Conservation (phyloP, 2,797 vertebrate genomes). For the Pseudochromis fuscus region DNA sequence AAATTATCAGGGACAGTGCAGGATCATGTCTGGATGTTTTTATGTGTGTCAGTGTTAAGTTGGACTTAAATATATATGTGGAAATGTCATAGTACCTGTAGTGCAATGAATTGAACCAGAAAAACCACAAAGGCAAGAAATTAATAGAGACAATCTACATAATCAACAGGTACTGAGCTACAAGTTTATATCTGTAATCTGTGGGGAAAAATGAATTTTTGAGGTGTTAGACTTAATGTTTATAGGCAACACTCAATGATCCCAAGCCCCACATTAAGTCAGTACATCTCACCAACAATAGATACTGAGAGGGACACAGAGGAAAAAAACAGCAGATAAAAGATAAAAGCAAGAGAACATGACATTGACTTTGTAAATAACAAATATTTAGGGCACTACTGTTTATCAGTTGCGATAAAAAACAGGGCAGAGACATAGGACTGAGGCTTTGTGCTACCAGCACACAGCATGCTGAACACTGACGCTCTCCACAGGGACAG, state of each 20-base stretch:
- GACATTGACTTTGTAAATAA: conserved; percentile 56
- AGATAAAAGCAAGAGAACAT: conserved; percentile 50
- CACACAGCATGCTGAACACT: conserved; percentile 20
- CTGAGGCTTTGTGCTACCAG: conserved; percentile 23
- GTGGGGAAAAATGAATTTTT: neutral
- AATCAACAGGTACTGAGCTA: neutral
- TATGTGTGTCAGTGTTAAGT: neutral
- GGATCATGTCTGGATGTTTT: neutral
- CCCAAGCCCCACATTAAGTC: neutral
- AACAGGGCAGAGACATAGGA: conserved; percentile 27
- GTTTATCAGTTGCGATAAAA: conserved; percentile 53
- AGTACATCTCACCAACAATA: neutral
- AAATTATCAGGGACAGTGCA: no score
- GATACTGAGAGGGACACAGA: conserved; percentile 11
- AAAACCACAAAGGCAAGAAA: neutral
- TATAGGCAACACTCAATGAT: neutral
- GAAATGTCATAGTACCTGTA: neutral
- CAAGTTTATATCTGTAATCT: neutral
- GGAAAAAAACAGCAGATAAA: conserved; percentile 29
- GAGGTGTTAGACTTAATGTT: neutral
- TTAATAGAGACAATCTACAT: neutral
- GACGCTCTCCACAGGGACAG: conserved; percentile 9
- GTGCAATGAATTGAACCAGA: neutral
- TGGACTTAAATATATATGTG: neutral
- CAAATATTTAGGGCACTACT: conserved; percentile 46